Base-by-base conservation (phyloP, 2,888 invertebrate species). In the Ypsolopha scabrella region DNA sequence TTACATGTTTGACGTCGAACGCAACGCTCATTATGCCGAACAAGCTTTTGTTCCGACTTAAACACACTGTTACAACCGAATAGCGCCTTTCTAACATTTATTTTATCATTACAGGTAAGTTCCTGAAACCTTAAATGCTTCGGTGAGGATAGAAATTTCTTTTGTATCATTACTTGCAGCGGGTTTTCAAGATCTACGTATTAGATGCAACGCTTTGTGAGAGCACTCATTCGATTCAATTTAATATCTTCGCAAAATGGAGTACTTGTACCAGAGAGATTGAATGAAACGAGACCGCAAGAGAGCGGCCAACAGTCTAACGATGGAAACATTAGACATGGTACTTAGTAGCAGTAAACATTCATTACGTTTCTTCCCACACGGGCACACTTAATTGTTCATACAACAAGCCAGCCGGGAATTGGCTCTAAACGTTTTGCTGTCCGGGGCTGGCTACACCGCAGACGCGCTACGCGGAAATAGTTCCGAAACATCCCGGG, bases 1-100 rank as follows among this genome's bases (percentile, higher is more conserved):
- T 82, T 82, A 85, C 79, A 82, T 80, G 83, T 85, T 82, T 82
- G 86, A 83, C 82, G 75, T 75, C 53, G 55, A 53, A 83, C 82
- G 81, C 83, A 83, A 79, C 76, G 76, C 80, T 86, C 85, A 86
- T 86, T 86, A 86, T 70, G 73, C 75, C 68, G 67, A 75, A 74
- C 74, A 72, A 67, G 76, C 82, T 82, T 58, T 83, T 83, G 79
- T 82, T 82, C 79, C 76, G 70, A 74, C 79, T 80, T 77, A 80
- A 72, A 77, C 75, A 77, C 75, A 79, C 77, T 80, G 78, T 80
- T 79, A 78, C 75, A 73, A 72, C 75, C 80, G 64, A 79, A n/a
- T 80, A 72, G 72, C 77, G 70, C 74, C 74, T 78, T 80, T 77
- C 75, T 72, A 77, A 24, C 73, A 67, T 81, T 80, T 80, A 75